phyloP scores from a whole-genome alignment of 1,140 invertebrate genomes.

The Heliconius nattereri region DNA sequence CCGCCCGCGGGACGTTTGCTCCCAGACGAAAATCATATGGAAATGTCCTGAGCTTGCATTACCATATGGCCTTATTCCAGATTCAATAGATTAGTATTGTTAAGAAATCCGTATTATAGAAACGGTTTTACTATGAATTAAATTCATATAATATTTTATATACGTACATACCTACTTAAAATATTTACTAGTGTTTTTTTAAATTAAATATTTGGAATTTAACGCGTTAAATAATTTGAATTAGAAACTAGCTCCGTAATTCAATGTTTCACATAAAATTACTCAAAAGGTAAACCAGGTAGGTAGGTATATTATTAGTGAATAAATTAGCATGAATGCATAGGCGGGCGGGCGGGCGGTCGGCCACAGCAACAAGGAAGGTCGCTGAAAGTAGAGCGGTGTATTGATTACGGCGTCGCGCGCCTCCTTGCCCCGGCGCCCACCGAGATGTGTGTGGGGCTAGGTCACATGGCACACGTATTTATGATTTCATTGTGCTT shows the following conservation, averaged over 20 bases:
- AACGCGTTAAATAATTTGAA: neutral
- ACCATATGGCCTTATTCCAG: constrained; percentile 31
- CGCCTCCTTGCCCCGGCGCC: constrained; percentile 44
- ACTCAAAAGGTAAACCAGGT: neutral
- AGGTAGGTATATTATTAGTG: constrained; percentile 11
- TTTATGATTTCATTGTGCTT: neutral
- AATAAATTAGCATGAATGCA: constrained; percentile 34
- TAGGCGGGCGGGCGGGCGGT: constrained; percentile 35
- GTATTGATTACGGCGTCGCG: constrained; percentile 61
- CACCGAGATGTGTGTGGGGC: constrained; percentile 34
- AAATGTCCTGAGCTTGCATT: constrained; percentile 50
- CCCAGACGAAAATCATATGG: constrained; percentile 63
- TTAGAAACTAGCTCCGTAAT: neutral
- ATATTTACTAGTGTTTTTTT: neutral
- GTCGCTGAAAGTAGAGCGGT: constrained; percentile 61
- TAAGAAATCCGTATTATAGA: neutral
- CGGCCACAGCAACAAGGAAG: constrained; percentile 47
- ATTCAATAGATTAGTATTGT: constrained; percentile 1
- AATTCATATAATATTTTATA: neutral
- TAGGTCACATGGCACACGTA: constrained; percentile 33
- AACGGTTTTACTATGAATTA: neutral
- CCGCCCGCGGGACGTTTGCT: constrained; percentile 60
- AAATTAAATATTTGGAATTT: neutral
- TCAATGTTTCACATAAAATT: neutral
- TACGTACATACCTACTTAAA: neutral